A percentile compares a stretch with the other conserved stretches of the same genome.
Conservation (phyloP, 2,888 invertebrate genomes). For the Hololepta plana region DNA sequence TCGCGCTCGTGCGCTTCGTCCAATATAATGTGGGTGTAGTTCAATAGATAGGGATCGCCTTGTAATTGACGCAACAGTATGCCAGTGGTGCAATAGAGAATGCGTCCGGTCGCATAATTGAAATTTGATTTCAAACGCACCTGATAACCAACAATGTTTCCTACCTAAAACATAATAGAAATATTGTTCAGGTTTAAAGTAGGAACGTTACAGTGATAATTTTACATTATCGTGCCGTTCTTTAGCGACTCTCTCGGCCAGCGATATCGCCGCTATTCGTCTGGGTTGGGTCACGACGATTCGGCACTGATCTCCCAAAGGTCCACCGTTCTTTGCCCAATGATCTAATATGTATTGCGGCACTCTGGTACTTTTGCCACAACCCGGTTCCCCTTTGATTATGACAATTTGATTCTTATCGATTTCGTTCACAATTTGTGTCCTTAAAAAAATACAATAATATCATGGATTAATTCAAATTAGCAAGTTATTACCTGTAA, state of each 20-base stretch:
- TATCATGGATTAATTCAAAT: conserved; percentile 1
- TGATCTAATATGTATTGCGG: conserved; percentile 42
- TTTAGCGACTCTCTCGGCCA: conserved; percentile 43
- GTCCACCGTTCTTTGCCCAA: conserved; percentile 21
- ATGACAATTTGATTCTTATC: conserved; percentile 34
- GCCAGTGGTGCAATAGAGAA: conserved; percentile 54
- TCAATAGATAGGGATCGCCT: conserved; percentile 28
- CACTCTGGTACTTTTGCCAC: conserved; percentile 55
- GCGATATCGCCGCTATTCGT: conserved; percentile 46
- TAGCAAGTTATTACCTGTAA: conserved; percentile 19
- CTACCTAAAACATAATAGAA: conserved; percentile 26
- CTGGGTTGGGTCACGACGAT: conserved; percentile 50
- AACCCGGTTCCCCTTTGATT: conserved; percentile 52
- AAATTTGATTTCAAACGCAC: conserved; percentile 36
- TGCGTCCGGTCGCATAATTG: conserved; percentile 35
- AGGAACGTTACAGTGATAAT: too few relatives aligned
- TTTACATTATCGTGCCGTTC: conserved; percentile 42
- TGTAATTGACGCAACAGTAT: conserved; percentile 26
- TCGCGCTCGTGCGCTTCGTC: conserved; percentile 62
- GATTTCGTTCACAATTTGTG: conserved; percentile 35
- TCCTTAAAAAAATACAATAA: too few relatives aligned
- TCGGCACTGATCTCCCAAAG: conserved; percentile 29
- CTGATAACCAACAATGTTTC: conserved; percentile 47
- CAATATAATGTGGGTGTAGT: conserved; percentile 47
- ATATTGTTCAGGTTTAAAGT: neutral